Conservation (phyloP, 2,888 invertebrate genomes). For the Eupithecia inturbata region DNA sequence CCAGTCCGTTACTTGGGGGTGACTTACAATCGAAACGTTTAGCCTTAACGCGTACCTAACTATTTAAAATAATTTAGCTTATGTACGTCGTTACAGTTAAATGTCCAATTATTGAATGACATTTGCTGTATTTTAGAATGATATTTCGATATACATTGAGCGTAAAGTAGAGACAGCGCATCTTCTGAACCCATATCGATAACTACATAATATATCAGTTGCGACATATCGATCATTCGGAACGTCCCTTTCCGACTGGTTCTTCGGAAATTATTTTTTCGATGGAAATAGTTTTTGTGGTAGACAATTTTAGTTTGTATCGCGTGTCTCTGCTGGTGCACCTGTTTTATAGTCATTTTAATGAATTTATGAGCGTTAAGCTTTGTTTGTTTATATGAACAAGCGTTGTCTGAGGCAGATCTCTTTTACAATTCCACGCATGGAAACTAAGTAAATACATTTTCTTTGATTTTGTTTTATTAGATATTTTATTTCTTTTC, state of each 20-base stretch:
- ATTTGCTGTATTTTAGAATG: constrained; percentile 20
- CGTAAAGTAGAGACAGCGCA: constrained; percentile 30
- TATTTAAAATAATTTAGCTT: constrained; percentile 35
- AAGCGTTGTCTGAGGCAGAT: constrained; percentile 30
- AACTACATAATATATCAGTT: constrained; percentile 47
- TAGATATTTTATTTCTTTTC: constrained; percentile 8
- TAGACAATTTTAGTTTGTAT: constrained; percentile 18
- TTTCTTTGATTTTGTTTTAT: constrained; percentile 21
- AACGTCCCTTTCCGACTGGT: constrained; percentile 27
- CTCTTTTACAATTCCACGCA: constrained; percentile 40
- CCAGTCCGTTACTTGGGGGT: background rate
- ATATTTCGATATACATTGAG: constrained; percentile 18
- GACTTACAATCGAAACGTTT: constrained; percentile 32
- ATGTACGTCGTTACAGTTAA: constrained; percentile 25
- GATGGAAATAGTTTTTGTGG: background rate
- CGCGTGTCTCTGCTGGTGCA: constrained; percentile 24
- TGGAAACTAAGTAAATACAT: constrained; percentile 16
- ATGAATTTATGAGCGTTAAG: constrained; percentile 7
- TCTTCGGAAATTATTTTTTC: constrained; percentile 18
- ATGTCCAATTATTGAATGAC: constrained; percentile 9
- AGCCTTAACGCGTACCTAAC: constrained; percentile 47
- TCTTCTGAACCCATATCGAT: constrained; percentile 44
- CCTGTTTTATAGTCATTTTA: constrained; percentile 18
- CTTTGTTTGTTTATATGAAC: constrained; percentile 9
- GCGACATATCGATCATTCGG: constrained; percentile 49